Conservation (phyloP, 2,888 invertebrate genomes). For the Eilema griseolum region DNA sequence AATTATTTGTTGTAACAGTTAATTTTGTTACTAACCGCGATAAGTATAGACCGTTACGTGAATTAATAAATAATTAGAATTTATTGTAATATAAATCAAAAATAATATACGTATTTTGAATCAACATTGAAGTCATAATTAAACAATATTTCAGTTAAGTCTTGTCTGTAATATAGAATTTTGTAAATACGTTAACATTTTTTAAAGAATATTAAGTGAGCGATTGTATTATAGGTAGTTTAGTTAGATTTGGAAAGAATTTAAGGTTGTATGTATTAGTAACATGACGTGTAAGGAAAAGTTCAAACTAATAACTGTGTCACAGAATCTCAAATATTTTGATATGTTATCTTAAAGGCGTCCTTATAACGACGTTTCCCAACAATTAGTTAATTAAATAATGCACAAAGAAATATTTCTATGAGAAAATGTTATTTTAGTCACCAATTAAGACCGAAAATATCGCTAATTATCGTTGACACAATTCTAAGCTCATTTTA, state of each 20-base stretch:
- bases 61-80: not conserved
- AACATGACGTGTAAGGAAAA: not conserved
- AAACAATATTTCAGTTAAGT: not conserved
- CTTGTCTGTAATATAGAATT: not conserved
- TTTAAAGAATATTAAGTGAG: not conserved
- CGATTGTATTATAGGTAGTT: too few relatives aligned
- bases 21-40: not conserved
- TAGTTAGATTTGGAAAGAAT: too few relatives aligned
- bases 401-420: conserved; percentile 27
- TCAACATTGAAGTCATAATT: too few relatives aligned
- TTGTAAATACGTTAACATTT: not conserved
- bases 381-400: conserved; percentile 26
- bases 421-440: conserved; percentile 24
- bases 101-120: not conserved
- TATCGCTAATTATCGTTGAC: conserved; percentile 1
- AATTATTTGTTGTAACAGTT: too few relatives aligned
- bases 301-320: not conserved
- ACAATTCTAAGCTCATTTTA: not conserved
- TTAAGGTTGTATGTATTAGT: too few relatives aligned
- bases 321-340: conserved; percentile 12
- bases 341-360: conserved; percentile 16
- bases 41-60: not conserved
- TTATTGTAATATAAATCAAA: not conserved
- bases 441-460: conserved; percentile 5
- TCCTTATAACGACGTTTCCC: conserved; percentile 17